Conservation (phyloP, 2,888 invertebrate genomes). For the Leptothorax acervorum region DNA sequence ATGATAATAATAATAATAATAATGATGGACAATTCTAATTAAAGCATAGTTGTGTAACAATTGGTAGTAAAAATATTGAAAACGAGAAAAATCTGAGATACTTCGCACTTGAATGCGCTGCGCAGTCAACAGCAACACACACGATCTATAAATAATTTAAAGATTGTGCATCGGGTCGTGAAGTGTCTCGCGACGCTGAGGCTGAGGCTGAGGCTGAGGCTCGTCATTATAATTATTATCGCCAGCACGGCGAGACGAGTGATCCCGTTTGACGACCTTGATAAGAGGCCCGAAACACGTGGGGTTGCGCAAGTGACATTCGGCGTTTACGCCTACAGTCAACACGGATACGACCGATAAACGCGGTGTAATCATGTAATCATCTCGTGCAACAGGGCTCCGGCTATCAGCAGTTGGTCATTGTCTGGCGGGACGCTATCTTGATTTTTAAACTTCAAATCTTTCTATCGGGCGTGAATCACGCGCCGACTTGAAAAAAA, state of each 20-base stretch:
- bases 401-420: neutral
- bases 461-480: neutral
- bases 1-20: neutral
- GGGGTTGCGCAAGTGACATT: constrained; percentile 73
- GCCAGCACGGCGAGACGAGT: neutral
- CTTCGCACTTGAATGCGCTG: neutral
- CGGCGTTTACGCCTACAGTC: neutral
- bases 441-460: constrained; percentile 22
- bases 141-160: constrained; percentile 30
- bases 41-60: neutral
- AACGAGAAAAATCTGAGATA: neutral
- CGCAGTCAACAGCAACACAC: neutral
- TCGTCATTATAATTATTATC: constrained; percentile 1
- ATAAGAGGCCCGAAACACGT: constrained; percentile 70
- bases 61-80: neutral
- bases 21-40: neutral
- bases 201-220: neutral
- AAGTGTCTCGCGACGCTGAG: neutral
- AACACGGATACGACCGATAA: neutral
- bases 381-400: neutral
- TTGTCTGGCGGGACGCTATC: neutral
- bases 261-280: constrained; percentile 59
- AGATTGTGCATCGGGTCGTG: constrained; percentile 17
- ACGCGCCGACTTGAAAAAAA: neutral
- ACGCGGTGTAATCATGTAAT: neutral